A percentile compares a stretch with the other conserved stretches of the same genome.
Conservation (phyloP, 2,888 invertebrate species). For the Thymelicus acteon region DNA sequence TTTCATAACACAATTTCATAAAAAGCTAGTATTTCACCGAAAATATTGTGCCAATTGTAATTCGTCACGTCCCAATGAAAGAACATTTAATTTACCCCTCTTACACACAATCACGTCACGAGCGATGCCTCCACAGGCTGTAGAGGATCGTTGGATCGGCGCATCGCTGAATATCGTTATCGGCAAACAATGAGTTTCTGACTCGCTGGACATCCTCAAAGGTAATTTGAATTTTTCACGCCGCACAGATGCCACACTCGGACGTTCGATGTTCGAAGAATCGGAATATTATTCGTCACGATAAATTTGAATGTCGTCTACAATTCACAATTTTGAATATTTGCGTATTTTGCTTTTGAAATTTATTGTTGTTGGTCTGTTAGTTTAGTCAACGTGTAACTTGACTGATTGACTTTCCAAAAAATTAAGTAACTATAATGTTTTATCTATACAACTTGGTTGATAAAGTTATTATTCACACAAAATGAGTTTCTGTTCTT, state of each 20-base stretch:
- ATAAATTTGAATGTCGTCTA: neutral
- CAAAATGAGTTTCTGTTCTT: too few relatives aligned
- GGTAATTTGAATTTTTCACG: constrained; percentile 53
- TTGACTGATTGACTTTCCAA: too few relatives aligned
- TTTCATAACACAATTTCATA: neutral
- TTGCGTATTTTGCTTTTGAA: too few relatives aligned
- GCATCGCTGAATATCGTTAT: constrained; percentile 68
- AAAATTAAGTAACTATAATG: too few relatives aligned
- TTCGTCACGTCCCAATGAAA: neutral
- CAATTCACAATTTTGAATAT: too few relatives aligned
- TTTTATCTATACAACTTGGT: too few relatives aligned
- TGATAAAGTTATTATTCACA: too few relatives aligned
- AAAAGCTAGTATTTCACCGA: neutral
- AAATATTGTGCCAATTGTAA: neutral
- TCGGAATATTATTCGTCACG: constrained; percentile 5
- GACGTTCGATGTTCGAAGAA: constrained; percentile 2
- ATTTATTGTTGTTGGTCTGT: too few relatives aligned
- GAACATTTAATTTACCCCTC: constrained; percentile 57
- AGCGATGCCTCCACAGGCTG: constrained; percentile 53
- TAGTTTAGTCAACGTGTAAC: too few relatives aligned
- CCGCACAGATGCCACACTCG: constrained; percentile 25
- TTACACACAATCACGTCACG: constrained; percentile 73
- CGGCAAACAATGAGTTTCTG: constrained; percentile 82
- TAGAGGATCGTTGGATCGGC: constrained; percentile 34
- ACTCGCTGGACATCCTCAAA: constrained; percentile 58